Conservation (phyloP, 2,797 vertebrate species). For the Gallinago nigripennis region DNA sequence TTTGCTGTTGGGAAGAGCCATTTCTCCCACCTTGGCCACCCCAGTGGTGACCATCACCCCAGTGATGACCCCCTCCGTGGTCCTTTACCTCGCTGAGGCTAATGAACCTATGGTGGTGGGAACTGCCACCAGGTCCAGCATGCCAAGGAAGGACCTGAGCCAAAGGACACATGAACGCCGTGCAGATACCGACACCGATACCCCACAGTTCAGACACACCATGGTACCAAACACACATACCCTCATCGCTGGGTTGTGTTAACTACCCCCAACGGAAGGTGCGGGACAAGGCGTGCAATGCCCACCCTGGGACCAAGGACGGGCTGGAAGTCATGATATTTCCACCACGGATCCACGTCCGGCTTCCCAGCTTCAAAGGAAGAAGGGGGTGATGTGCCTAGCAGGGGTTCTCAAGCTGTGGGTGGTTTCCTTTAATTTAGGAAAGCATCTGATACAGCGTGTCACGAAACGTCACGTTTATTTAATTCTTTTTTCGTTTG, state of each 20-base stretch:
- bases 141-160: no score
- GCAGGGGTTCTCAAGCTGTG: slow-evolving; percentile 48
- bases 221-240: no score
- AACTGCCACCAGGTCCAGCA: no score
- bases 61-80: rapidly evolving
- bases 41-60: no score
- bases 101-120: neutral
- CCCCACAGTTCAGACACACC: rapidly evolving
- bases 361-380: slow-evolving; percentile 33
- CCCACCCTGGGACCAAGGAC: neutral
- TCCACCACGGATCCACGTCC: neutral
- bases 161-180: rapidly evolving
- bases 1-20: neutral
- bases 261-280: neutral
- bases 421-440: slow-evolving; percentile 59
- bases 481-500: slow-evolving; percentile 61
- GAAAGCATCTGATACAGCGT: slow-evolving; percentile 54
- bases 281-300: rapidly evolving
- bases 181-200: rapidly evolving
- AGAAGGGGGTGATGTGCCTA: slow-evolving; percentile 37
- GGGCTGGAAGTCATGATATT: neutral
- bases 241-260: neutral
- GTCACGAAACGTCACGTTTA: slow-evolving; percentile 49
- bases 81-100: neutral
- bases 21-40: rapidly evolving